These are phyloP conservation scores for Saguinus imperator DNA, from an alignment of 2,113 vertebrate species.

Conservation along the genomic window DNA sequence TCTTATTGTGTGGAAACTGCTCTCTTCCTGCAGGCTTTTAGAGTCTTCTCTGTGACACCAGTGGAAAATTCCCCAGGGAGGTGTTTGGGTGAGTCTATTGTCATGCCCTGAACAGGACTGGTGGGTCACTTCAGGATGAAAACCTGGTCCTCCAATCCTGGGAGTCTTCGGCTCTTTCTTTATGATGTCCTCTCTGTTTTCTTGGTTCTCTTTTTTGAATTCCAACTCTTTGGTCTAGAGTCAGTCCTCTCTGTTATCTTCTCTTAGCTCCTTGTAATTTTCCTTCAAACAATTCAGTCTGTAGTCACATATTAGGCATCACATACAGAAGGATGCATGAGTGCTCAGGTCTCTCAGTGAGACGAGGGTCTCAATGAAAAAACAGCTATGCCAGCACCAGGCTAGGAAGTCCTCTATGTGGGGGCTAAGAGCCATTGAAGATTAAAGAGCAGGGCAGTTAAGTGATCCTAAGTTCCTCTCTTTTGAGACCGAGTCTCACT, in stretches of 20 bases:
- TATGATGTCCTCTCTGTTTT: not conserved
- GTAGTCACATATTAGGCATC: not conserved
- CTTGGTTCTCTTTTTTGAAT: not conserved
- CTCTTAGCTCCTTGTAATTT: not conserved
- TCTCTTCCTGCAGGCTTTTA: not conserved
- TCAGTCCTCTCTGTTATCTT: not conserved
- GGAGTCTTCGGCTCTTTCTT: not conserved
- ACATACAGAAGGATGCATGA: fast-evolving
- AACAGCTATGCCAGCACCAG: not conserved
- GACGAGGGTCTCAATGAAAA: not conserved
- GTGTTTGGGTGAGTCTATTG: not conserved
- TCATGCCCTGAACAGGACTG: not conserved
- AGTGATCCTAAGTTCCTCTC: not conserved
- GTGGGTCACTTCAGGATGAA: not conserved
- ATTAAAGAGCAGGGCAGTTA: not conserved
- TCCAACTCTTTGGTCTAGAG: not conserved
- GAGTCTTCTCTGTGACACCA: not conserved
- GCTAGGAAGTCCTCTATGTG: not conserved
- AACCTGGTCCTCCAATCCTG: not conserved
- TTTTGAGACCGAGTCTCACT: no score
- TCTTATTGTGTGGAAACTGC: not conserved
- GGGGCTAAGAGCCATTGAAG: not conserved
- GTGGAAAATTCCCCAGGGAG: not conserved
- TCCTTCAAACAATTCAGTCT: not conserved
- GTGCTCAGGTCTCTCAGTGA: not conserved